A percentile compares a stretch with the other conserved stretches of the same genome.
These are phyloP conservation scores for Struthio camelus DNA, from an alignment of 2,113 vertebrate genomes.

Conservation along the genomic window DNA sequence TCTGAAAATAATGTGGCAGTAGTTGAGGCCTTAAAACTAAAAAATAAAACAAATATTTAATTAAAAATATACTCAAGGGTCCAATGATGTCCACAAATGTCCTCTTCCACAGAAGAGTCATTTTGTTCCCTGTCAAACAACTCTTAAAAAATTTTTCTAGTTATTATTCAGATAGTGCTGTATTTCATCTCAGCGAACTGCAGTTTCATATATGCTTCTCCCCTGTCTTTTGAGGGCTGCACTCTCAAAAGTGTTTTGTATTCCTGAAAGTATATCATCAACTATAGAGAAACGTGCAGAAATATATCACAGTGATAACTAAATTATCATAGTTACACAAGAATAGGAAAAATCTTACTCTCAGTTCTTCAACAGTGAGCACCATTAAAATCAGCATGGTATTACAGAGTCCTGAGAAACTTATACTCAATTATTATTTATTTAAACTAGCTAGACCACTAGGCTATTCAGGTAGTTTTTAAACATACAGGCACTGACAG, in stretches of 20 bases:
- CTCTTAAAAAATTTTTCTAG: slow-evolving; percentile 23
- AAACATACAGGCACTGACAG: neutral
- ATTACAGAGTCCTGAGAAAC: neutral
- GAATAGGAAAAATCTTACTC: neutral
- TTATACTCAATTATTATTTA: neutral
- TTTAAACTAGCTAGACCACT: neutral
- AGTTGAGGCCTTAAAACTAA: neutral
- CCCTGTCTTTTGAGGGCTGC: neutral
- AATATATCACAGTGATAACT: neutral
- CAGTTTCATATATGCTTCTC: slow-evolving; percentile 4
- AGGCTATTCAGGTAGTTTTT: neutral
- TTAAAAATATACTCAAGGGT: neutral
- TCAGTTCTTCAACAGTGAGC: neutral
- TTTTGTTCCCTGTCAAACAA: neutral
- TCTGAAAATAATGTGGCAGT: slow-evolving; percentile 3
- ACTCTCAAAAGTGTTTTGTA: neutral
- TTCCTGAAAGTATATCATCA: neutral
- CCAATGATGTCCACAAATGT: neutral
- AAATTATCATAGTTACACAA: neutral
- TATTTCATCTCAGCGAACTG: neutral
- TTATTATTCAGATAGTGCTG: neutral
- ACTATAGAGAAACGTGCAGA: neutral
- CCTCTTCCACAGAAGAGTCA: too few relatives aligned
- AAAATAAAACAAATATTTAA: neutral
- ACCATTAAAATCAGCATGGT: neutral